Base-by-base conservation (phyloP, 2,113 vertebrate genomes). In the Odocoileus virginianus region DNA sequence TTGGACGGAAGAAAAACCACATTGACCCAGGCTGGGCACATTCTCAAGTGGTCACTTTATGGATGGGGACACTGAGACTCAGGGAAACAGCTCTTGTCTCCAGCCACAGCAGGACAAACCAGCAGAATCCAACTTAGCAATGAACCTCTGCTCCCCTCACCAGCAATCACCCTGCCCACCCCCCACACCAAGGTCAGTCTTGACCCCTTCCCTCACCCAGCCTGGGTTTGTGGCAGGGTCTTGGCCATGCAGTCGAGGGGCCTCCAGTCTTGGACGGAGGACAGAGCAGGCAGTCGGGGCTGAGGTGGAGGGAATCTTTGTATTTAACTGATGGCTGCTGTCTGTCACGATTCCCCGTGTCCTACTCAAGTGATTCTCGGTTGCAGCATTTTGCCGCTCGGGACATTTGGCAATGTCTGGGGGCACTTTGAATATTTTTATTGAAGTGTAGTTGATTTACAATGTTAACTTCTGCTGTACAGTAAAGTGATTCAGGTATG, bases 11-110 rank as follows among this genome's bases (percentile, higher is more conserved):
- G 36, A 13, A 8, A 52, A 28, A 16, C 2, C 4, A 1, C 3
- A 45, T 17, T 19, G 58, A 25, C 17, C n/a, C 19, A 13, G 78
- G 36, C 27, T 30, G 45, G 33, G 30, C 30, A 0, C 36, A 0
- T 55, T 23, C 50, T 58, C 40, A 3, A 0, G 33, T 6, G 47
- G 25, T 45, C 17, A 0, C 33, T 21, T 50, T 5, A 0, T 2
- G 14, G 43, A 7, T 4, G 30, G 76, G 58, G 43, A 67, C 30
- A 15, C 64, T 14, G 74, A 71, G 78, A 54, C 55, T 60, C 52
- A 16, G 30, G 57, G 25, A 12, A 23, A 13, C 21, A 3, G 45
- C 2, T 15, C n/a, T 6, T 3, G 1, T 67, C 54, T 61, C 50
- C 13, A 15, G 30, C 28, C 92, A 5, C 1, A 3, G 17, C n/a